These are phyloP conservation scores for Tauraco erythrolophus DNA, from an alignment of 2,113 vertebrate species.

Conservation along the genomic window DNA sequence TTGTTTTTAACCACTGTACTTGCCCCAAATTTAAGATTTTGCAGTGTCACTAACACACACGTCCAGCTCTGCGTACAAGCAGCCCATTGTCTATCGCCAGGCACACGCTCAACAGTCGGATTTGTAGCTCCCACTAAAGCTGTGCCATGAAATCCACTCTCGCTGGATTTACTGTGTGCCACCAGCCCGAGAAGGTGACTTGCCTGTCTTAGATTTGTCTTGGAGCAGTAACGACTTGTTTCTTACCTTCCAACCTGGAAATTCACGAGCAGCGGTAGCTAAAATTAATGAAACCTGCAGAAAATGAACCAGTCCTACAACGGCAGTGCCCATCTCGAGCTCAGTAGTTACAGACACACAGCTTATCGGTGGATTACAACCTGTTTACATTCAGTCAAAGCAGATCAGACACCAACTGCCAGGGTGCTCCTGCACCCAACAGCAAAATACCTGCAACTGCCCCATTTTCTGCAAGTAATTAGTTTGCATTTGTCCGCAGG, in stretches of 20 bases:
- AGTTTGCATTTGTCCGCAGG: background rate
- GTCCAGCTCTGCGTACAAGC: fast-evolving
- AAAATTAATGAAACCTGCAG: background rate
- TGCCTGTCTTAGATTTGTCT: background rate
- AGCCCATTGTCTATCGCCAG: background rate
- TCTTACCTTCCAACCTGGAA: background rate
- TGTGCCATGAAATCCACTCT: background rate
- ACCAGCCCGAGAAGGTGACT: background rate
- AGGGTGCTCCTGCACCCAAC: background rate
- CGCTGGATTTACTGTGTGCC: background rate
- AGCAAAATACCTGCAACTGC: background rate
- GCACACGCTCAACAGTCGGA: background rate
- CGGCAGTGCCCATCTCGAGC: background rate
- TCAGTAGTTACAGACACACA: background rate
- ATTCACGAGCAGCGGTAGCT: background rate
- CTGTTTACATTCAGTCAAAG: background rate
- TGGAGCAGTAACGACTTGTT: background rate
- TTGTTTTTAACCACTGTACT: background rate
- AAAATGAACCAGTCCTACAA: background rate
- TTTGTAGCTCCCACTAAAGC: background rate
- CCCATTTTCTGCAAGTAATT: background rate
- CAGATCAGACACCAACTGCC: background rate
- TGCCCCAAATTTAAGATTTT: fast-evolving
- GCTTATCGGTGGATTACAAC: background rate
- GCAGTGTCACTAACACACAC: fast-evolving